Evolutionary conservation across 2,888 invertebrate species (phyloP), one percentile per base, ranked within the genome.

Genomic region (Drosophila demipolita): DNA sequence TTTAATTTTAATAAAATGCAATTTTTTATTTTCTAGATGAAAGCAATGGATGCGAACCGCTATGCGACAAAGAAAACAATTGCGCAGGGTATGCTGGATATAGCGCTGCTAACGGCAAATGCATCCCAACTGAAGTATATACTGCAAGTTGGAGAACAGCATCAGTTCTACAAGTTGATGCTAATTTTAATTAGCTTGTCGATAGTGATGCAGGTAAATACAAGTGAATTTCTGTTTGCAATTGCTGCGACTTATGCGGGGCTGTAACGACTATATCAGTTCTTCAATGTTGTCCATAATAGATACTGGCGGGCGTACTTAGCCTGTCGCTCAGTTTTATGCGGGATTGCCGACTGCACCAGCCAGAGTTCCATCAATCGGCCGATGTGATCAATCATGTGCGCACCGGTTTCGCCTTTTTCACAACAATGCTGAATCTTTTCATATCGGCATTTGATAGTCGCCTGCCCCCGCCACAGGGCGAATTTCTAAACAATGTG

Each of bases 21-120:
- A 48, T 29, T 11, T 67, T 12, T n/a, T 38, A 11, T 32, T 36
- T 57, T 83, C 12, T 93, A 96, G 96, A 91, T 95, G 84, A 97
- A 97, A 93, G 94, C 95, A 1, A 93, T 97, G 92, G 97, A 98
- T 91, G 96, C 97, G 5, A 98, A 98, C 93, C 95, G 96, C 80
- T 98, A 98, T 95, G 97, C 98, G 29, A 97, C 97, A 12, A 98
- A 98, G 93, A 98, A 98, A 93, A 97, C 97, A 0, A 97, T 98
- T 67, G 97, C 98, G 0, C 98, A 98, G 94, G 97, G 98, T 6
- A 96, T 98, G 95, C 94, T 98, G 83, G 97, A 98, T 92, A 97
- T 98, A 67, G 97, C 98, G 1, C 93, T 98, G 75, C 94, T 98
- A 59, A 97, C 97, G 1, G 97, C 97, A 1, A 98, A 98, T 91